Evolutionary conservation across 2,888 invertebrate species (phyloP).

Genomic region (Agapostemon virescens): DNA sequence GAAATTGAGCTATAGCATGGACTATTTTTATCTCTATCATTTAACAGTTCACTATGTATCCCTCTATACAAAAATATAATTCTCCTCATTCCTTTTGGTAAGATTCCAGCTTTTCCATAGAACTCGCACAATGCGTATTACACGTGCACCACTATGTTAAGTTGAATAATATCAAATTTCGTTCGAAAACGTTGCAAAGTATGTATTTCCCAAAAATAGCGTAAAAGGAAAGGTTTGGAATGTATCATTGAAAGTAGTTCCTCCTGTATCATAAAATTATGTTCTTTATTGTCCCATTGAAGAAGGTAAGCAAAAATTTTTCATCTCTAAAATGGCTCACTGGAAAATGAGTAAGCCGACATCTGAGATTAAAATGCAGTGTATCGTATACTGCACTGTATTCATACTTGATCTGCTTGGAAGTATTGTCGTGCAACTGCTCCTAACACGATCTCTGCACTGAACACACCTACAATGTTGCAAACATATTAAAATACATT

Average conservation of each 20-base stretch:
- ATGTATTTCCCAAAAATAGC: conserved; percentile 28
- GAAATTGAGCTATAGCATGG: background rate
- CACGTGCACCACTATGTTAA: conserved; percentile 11
- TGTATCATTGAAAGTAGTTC: conserved; percentile 57
- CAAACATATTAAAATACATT: conserved; percentile 16
- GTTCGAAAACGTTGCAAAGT: conserved; percentile 33
- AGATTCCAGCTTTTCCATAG: background rate
- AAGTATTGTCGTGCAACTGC: conserved; percentile 78
- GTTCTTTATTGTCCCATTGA: conserved; percentile 76
- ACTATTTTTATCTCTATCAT: background rate
- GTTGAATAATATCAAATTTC: conserved; percentile 32
- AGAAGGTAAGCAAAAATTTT: conserved; percentile 71
- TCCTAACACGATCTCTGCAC: conserved; percentile 77
- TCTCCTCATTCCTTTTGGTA: background rate
- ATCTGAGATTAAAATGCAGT: conserved; percentile 57
- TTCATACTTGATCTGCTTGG: conserved; percentile 73
- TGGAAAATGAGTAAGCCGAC: conserved; percentile 54
- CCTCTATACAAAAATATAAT: conserved; percentile 7
- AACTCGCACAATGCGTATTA: conserved; percentile 11
- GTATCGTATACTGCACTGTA: conserved; percentile 35
- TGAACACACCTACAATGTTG: conserved; percentile 76
- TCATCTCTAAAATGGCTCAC: conserved; percentile 67
- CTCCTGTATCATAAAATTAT: conserved; percentile 67
- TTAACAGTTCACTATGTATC: background rate
- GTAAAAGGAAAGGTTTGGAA: conserved; percentile 56